phyloP scores from a whole-genome alignment of 2,113 vertebrate genomes.

The Ophthalmolycus amberensis region DNA sequence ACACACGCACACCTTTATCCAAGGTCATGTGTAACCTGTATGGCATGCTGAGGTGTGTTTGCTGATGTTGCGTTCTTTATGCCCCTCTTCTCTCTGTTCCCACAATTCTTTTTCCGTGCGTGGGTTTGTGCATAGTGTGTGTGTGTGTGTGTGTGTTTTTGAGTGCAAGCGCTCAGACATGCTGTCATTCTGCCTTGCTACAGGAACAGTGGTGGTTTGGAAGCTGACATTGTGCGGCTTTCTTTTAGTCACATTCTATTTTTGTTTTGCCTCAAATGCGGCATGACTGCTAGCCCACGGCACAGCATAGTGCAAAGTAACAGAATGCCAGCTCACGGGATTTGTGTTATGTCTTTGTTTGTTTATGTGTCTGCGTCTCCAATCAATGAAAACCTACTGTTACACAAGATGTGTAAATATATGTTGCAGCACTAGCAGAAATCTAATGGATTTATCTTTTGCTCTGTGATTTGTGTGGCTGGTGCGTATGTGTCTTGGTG shows the following conservation, averaged over 20 bases:
- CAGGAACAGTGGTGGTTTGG: slow-evolving; percentile 60
- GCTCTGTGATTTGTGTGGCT: slow-evolving; percentile 14
- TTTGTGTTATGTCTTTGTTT: slow-evolving; percentile 55
- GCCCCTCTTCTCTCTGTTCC: background rate
- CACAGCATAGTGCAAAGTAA: slow-evolving; percentile 48
- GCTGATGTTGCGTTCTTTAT: slow-evolving; percentile 33
- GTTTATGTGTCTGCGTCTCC: slow-evolving; percentile 44
- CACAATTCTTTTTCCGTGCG: background rate
- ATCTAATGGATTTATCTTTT: slow-evolving; percentile 43
- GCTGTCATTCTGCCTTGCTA: slow-evolving; percentile 55
- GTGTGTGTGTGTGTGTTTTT: background rate
- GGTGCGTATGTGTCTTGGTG: slow-evolving; percentile 13
- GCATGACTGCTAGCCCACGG: slow-evolving; percentile 60
- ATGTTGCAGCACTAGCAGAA: slow-evolving; percentile 37
- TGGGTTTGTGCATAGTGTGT: background rate
- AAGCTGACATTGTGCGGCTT: slow-evolving; percentile 68
- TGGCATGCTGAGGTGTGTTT: slow-evolving; percentile 40
- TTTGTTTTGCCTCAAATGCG: slow-evolving; percentile 69
- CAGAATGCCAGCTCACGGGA: slow-evolving; percentile 34
- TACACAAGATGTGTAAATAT: slow-evolving; percentile 41
- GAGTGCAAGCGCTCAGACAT: slow-evolving; percentile 47
- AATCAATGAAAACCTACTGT: slow-evolving; percentile 48
- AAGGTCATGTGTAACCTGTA: slow-evolving; percentile 56
- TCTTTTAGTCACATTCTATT: slow-evolving; percentile 74
- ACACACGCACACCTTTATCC: slow-evolving; percentile 33